Evolutionary conservation across 2,888 invertebrate species (phyloP), one percentile per base, ranked within the genome.

Genomic region (Hololepta plana): DNA sequence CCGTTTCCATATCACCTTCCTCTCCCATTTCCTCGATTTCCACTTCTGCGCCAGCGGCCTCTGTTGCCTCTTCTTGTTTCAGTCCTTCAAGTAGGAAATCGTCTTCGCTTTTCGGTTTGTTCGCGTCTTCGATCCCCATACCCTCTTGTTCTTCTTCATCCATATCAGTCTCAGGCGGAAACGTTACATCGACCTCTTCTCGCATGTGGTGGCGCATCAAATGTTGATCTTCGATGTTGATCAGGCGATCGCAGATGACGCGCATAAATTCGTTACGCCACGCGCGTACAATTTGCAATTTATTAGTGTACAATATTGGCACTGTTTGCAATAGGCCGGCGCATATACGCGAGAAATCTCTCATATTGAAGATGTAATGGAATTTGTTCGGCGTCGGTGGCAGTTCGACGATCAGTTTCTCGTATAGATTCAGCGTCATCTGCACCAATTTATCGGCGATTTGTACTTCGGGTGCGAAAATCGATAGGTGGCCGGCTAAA

Each of bases 331-430:
- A 69, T 47, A 91, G 50, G 1, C 91, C 90, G 8, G 75, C 75
- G 38, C 71, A 40, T 33, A 91, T 71, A 29, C 87, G 67, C 1
- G 88, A 88, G 38, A 91, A 54, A 57, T 91, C 91, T 23, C 88
- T 68, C 52, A 91, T 66, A 55, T 90, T 90, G 59, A 90, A 91
- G 38, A 88, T 81, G 56, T 91, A 91, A 58, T 91, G 90, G 57
- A 91, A 91, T 53, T 85, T 88, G 4, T 79, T 75, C 0, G 91
- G 91, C 0, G 88, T 91, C 2, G 90, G 87, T 1, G 88, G 84
- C 27, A 91, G 57, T 33, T 84, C 77, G 11, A 63, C 59, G 32
- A 79, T 69, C 20, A 82, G 35, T 45, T 71, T 79, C 65, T 80
- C 76, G 47, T 87, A 91, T 9, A 91, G 55, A 33, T 75, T 67